phyloP scores from a whole-genome alignment of 2,888 invertebrate species.

The Siphonodentalium dalli region DNA sequence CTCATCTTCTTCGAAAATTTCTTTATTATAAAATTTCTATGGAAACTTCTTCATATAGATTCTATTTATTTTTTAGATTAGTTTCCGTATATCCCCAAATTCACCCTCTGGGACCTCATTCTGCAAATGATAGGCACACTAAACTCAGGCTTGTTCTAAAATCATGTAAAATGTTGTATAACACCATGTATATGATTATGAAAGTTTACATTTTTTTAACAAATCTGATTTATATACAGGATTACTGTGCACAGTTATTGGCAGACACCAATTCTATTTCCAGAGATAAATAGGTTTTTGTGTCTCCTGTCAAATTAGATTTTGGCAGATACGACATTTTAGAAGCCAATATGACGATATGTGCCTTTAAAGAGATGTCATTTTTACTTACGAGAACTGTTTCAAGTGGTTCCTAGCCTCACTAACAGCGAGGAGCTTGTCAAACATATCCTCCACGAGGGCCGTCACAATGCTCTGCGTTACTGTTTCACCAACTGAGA shows the following conservation, averaged over 20 bases:
- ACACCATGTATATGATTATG: not conserved
- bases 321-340: not conserved
- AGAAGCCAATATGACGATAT: not conserved
- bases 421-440: constrained; percentile 64
- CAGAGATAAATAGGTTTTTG: too few relatives aligned
- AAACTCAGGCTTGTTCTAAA: too few relatives aligned
- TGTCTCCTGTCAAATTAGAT: not conserved
- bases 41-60: too few relatives aligned
- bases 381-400: constrained; percentile 64
- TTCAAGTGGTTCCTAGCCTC: constrained; percentile 63
- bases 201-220: not conserved
- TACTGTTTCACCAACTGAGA: constrained; percentile 38
- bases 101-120: too few relatives aligned
- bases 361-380: not conserved
- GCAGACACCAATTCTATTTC: too few relatives aligned
- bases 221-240: not conserved
- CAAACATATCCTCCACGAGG: constrained; percentile 63
- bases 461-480: constrained; percentile 34
- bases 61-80: too few relatives aligned
- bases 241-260: too few relatives aligned
- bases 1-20: too few relatives aligned
- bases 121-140: too few relatives aligned
- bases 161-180: too few relatives aligned
- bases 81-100: too few relatives aligned
- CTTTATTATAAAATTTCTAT: too few relatives aligned